Conservation (phyloP, 92 coral and sea anemone genomes). For the Paramuricea clavata region DNA sequence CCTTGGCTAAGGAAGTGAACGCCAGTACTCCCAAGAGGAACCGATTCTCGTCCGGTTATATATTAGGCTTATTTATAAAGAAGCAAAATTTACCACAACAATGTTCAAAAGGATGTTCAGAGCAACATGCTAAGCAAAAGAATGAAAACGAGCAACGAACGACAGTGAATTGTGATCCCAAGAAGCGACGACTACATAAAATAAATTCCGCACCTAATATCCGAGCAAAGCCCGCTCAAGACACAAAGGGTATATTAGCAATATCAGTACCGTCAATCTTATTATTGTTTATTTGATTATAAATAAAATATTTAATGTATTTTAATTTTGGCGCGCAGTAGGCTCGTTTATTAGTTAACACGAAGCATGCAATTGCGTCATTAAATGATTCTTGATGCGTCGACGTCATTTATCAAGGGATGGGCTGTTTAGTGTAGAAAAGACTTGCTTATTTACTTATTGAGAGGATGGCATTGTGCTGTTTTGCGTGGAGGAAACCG, state of each 20-base stretch:
- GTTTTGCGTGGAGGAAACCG: too few relatives aligned
- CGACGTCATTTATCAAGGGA: background rate
- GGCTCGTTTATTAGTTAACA: background rate
- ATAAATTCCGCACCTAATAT: slow-evolving; percentile 24
- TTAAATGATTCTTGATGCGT: too few relatives aligned
- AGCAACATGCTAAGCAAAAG: background rate
- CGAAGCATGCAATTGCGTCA: background rate
- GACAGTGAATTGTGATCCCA: background rate
- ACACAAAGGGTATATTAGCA: background rate
- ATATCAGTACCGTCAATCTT: background rate
- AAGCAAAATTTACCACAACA: slow-evolving; percentile 8
- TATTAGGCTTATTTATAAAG: slow-evolving; percentile 19
- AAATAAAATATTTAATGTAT: background rate
- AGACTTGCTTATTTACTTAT: background rate
- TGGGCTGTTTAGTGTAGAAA: background rate
- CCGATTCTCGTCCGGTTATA: slow-evolving; percentile 32
- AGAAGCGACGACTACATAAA: slow-evolving; percentile 13
- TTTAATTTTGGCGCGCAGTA: background rate
- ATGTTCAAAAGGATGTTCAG: background rate
- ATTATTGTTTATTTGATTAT: background rate
- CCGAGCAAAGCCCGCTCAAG: background rate
- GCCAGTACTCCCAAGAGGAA: background rate
- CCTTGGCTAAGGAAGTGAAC: background rate
- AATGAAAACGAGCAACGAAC: background rate
- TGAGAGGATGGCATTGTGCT: too few relatives aligned